Evolutionary conservation across 2,113 vertebrate genomes (phyloP).

Genomic region (Rissa tridactyla): DNA sequence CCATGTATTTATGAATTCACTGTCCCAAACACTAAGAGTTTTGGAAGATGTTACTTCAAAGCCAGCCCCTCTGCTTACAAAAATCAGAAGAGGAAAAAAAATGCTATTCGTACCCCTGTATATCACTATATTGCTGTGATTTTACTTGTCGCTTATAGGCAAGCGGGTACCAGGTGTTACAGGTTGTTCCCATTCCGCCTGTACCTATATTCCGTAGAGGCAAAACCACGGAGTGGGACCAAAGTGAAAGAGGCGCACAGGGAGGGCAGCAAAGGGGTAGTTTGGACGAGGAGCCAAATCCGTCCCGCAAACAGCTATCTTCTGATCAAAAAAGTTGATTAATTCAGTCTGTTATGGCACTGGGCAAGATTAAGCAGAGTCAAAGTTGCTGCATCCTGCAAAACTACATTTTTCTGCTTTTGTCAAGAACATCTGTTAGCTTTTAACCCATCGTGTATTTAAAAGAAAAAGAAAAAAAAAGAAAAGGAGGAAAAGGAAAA

Average conservation of each 20-base stretch:
- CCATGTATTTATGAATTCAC: background rate
- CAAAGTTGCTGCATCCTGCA: background rate
- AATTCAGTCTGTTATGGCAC: background rate
- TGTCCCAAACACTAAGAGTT: background rate
- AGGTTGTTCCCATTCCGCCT: background rate
- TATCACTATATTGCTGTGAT: background rate
- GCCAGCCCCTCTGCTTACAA: background rate
- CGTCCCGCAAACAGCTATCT: background rate
- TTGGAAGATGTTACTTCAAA: background rate
- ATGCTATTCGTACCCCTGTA: background rate
- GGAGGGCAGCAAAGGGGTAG: background rate
- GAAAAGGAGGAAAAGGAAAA: background rate
- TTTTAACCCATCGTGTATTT: background rate
- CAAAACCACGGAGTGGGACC: background rate
- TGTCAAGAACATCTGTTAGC: background rate
- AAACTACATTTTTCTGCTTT: background rate
- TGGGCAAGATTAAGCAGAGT: background rate
- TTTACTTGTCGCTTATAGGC: background rate
- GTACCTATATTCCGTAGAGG: background rate
- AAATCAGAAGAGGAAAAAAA: background rate
- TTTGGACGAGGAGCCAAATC: background rate
- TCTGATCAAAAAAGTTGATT: background rate
- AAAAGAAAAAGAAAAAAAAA: fast-evolving
- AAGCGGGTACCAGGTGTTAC: too few species aligned
- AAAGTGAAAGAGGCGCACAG: background rate